A percentile compares a stretch with the other conserved stretches of the same genome.
phyloP scores from a whole-genome alignment of 2,113 vertebrate genomes.

The Dasyurus viverrinus region DNA sequence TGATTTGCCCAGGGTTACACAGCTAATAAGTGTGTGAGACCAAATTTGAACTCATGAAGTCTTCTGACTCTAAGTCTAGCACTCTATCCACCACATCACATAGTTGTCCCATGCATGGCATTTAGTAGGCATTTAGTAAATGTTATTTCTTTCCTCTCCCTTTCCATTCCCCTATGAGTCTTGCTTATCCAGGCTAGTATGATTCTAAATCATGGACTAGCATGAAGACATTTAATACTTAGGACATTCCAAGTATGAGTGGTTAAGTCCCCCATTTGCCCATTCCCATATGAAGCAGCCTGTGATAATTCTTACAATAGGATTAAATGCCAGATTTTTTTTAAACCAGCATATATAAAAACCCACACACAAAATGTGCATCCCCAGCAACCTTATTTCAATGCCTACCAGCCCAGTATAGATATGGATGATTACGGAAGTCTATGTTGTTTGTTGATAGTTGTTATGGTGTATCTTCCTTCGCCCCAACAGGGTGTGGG shows the following conservation, averaged over 20 bases:
- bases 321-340: not conserved
- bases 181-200: no score
- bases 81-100: accelerated
- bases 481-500: slow-evolving; percentile 4
- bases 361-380: not conserved
- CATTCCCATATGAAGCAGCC: not conserved
- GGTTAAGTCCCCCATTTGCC: not conserved
- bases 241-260: not conserved
- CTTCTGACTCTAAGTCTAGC: no score
- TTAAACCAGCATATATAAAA: not conserved
- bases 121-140: not conserved
- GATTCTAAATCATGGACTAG: not conserved
- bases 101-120: not conserved
- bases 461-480: slow-evolving; percentile 9
- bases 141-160: not conserved
- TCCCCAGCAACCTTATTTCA: not conserved
- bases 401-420: not conserved
- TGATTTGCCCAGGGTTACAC: not conserved
- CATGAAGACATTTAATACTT: not conserved
- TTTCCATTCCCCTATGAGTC: not conserved
- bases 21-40: not conserved
- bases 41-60: not conserved
- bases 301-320: not conserved
- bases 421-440: not conserved
- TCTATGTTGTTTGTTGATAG: slow-evolving; percentile 19